phyloP scores from a whole-genome alignment of 2,888 invertebrate species.

The Agriotes lineatus region DNA sequence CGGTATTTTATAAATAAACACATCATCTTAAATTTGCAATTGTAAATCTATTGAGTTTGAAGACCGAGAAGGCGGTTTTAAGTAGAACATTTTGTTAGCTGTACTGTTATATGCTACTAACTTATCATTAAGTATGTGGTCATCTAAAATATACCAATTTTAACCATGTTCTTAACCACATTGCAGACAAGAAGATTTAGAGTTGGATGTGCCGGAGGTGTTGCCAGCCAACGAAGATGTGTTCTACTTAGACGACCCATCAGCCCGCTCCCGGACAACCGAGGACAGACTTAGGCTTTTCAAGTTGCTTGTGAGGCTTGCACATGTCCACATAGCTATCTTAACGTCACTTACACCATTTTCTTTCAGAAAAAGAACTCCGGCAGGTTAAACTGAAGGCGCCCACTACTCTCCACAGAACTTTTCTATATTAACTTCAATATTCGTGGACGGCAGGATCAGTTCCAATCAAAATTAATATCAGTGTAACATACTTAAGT shows the following conservation, averaged over 20 bases:
- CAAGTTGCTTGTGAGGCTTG: slow-evolving; percentile 36
- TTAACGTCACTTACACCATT: neutral
- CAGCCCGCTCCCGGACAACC: slow-evolving; percentile 5
- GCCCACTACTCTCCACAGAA: neutral
- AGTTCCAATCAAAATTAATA: neutral
- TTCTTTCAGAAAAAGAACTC: slow-evolving; percentile 29
- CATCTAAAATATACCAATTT: too few species aligned
- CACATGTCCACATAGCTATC: neutral
- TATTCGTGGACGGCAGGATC: neutral
- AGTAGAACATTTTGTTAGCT: too few species aligned
- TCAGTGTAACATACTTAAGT: neutral
- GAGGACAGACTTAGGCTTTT: slow-evolving; percentile 29
- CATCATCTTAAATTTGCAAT: too few species aligned
- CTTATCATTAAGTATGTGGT: too few species aligned
- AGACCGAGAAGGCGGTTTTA: too few species aligned
- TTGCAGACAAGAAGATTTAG: slow-evolving; percentile 34
- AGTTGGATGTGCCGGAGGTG: slow-evolving; percentile 20
- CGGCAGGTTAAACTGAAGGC: slow-evolving; percentile 25
- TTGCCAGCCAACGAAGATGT: slow-evolving; percentile 31
- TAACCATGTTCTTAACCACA: too few species aligned
- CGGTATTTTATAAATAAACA: too few species aligned
- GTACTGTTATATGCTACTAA: too few species aligned
- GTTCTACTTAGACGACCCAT: slow-evolving; percentile 36
- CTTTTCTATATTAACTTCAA: slow-evolving; percentile 5
- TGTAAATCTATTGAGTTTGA: too few species aligned